These are phyloP conservation scores for Arrhopalites spinosus DNA, from an alignment of 2,888 invertebrate species.

Conservation along the genomic window DNA sequence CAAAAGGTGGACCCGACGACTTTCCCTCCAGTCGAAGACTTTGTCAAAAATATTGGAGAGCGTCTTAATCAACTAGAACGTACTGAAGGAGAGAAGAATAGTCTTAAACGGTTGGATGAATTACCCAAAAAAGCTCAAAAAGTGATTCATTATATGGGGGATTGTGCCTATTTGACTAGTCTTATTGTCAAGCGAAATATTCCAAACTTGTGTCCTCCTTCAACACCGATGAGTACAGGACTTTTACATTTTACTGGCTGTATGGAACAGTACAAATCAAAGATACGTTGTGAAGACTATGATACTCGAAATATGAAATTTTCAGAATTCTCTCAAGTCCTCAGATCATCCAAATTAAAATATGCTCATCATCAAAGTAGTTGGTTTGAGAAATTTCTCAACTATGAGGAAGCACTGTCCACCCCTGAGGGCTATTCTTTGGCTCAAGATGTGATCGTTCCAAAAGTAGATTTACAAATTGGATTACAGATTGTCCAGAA, in stretches of 20 bases:
- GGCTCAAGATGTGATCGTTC: conserved; percentile 39
- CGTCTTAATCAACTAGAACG: neutral
- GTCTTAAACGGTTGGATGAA: neutral
- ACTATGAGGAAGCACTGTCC: conserved; percentile 40
- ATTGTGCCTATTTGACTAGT: conserved; percentile 40
- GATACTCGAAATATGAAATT: conserved; percentile 39
- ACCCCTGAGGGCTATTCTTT: conserved; percentile 14
- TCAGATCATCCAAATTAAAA: conserved; percentile 31
- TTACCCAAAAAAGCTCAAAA: neutral
- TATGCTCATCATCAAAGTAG: conserved; percentile 19
- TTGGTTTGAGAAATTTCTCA: conserved; percentile 43
- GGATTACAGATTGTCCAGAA: conserved; percentile 33
- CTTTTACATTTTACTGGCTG: neutral
- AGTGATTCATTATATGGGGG: conserved; percentile 40
- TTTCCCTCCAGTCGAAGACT: neutral
- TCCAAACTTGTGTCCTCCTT: neutral
- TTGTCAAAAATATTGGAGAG: neutral
- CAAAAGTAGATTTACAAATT: conserved; percentile 38
- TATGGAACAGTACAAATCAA: conserved; percentile 41
- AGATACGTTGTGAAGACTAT: conserved; percentile 44
- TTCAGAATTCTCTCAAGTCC: conserved; percentile 38
- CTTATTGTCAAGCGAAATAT: conserved; percentile 33
- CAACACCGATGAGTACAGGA: neutral
- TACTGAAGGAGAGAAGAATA: neutral
- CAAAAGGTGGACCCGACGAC: neutral